Conservation (phyloP, 2,113 vertebrate species). For the Chiloscyllium plagiosum region DNA sequence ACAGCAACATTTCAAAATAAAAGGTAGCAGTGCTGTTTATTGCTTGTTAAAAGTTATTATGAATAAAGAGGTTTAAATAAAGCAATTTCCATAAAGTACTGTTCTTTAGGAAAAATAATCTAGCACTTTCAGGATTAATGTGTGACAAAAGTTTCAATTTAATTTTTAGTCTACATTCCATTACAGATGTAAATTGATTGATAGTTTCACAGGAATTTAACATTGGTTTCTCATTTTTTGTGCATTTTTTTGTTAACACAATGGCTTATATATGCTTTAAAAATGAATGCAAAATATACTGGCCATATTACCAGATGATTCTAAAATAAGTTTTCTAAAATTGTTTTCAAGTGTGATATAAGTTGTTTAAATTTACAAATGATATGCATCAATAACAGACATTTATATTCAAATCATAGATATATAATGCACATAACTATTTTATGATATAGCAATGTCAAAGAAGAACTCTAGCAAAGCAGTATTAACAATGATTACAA, state of each 20-base stretch:
- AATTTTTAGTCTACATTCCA: neutral
- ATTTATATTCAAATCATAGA: neutral
- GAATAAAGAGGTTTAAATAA: neutral
- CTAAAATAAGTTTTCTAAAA: neutral
- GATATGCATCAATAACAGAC: neutral
- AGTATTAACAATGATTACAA: neutral
- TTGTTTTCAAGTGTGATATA: neutral
- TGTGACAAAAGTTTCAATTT: neutral
- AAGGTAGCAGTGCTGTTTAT: neutral
- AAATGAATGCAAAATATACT: neutral
- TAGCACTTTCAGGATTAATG: too few relatives aligned
- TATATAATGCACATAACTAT: neutral
- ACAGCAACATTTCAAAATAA: neutral
- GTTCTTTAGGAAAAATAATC: neutral
- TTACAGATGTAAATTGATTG: neutral
- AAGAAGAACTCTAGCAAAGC: neutral
- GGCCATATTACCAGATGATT: neutral
- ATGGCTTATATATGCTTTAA: neutral
- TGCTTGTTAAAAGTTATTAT: neutral
- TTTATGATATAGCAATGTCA: neutral
- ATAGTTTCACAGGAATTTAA: neutral
- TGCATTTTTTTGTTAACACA: neutral
- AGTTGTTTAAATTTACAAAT: neutral
- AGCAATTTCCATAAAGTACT: neutral
- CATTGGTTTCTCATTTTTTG: conserved; percentile 17